Evolutionary conservation across 2,797 vertebrate species (phyloP).

Genomic region (Meriones psammophilus): DNA sequence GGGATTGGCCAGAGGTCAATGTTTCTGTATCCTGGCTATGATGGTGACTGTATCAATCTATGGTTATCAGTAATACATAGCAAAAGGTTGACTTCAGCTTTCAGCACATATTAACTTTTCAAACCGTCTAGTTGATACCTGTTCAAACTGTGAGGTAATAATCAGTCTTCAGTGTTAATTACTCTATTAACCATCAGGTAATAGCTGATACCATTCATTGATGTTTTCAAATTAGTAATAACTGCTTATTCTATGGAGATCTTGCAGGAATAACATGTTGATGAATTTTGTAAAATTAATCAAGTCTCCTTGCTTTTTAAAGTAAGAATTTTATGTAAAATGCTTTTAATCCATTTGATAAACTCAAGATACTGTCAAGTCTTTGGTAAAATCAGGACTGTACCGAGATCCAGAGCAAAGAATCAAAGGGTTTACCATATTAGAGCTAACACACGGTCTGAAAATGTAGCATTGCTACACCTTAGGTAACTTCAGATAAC

Average conservation of each 20-base stretch:
- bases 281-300: conserved; percentile 44
- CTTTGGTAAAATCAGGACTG: neutral
- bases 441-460: neutral
- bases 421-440: neutral
- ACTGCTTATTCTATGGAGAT: neutral
- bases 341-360: neutral
- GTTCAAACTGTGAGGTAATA: neutral
- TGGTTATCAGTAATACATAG: neutral
- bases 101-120: neutral
- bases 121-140: neutral
- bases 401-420: neutral
- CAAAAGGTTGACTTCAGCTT: conserved; percentile 3
- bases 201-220: neutral
- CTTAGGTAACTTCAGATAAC: neutral
- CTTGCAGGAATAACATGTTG: neutral
- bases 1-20: neutral
- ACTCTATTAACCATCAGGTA: neutral
- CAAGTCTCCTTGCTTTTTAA: conserved; percentile 18
- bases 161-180: neutral
- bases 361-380: neutral
- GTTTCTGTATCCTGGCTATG: neutral
- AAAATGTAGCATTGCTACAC: neutral
- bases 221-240: conserved; percentile 35
- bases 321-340: conserved; percentile 11
- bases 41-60: neutral